Conservation (phyloP, 1,140 invertebrate genomes). For the Popillia japonica region DNA sequence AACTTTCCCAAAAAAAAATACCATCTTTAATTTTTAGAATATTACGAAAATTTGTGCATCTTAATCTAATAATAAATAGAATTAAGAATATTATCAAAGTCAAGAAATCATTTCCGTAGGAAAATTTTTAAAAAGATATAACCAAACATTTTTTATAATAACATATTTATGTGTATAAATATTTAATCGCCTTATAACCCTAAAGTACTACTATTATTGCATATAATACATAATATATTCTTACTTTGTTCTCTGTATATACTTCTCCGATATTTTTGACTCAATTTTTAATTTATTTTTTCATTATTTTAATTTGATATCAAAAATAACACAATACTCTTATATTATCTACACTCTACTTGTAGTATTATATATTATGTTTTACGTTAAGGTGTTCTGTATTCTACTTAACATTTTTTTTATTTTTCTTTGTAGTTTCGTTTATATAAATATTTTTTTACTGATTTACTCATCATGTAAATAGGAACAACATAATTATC, state of each 20-base stretch:
- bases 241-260: slow-evolving; percentile 8
- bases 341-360: slow-evolving; percentile 5
- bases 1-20: background rate
- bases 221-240: slow-evolving; percentile 8
- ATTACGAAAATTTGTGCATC: background rate
- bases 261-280: background rate
- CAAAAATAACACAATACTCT: slow-evolving; percentile 14
- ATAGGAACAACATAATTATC: slow-evolving; percentile 13
- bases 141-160: background rate
- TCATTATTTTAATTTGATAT: slow-evolving; percentile 10
- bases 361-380: background rate
- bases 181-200: background rate
- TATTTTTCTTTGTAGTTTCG: slow-evolving; percentile 3
- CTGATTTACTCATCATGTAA: background rate
- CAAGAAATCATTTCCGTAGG: background rate
- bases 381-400: no score
- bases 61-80: background rate
- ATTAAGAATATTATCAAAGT: background rate
- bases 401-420: background rate
- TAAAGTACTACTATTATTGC: slow-evolving; percentile 10
- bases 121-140: slow-evolving; percentile 1
- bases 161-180: slow-evolving; percentile 1
- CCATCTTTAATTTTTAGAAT: background rate
- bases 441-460: slow-evolving; percentile 5
- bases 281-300: background rate